Conservation (phyloP, 2,888 invertebrate species). For the Cataglyphis rosenhaueri region DNA sequence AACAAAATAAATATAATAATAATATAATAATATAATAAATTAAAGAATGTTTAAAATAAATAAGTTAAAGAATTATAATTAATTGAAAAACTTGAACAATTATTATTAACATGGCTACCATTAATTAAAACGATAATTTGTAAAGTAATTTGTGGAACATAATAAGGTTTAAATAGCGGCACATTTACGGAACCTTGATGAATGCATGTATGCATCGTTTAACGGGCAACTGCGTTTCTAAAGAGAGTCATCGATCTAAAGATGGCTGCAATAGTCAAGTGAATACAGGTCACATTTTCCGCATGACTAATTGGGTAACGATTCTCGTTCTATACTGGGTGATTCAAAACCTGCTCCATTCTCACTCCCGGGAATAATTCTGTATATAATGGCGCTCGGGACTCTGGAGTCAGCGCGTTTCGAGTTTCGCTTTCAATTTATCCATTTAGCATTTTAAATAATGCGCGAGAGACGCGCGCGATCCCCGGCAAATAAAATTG, state of each 20-base stretch:
- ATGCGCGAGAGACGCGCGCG: background rate
- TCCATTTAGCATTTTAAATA: background rate
- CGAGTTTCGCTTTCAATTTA: background rate
- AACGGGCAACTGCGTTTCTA: constrained; percentile 59
- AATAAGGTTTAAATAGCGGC: constrained; percentile 29
- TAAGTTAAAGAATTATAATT: no score
- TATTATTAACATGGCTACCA: background rate
- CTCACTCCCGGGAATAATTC: background rate
- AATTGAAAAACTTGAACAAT: background rate
- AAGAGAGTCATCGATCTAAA: constrained; percentile 67
- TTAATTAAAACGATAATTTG: constrained; percentile 20
- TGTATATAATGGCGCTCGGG: background rate
- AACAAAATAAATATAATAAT: background rate
- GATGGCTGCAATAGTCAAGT: constrained; percentile 60
- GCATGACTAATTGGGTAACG: constrained; percentile 66
- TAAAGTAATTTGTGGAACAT: background rate
- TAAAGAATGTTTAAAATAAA: no score
- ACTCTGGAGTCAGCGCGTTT: background rate
- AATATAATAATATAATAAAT: no score
- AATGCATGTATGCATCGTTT: constrained; percentile 59
- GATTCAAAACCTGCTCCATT: constrained; percentile 9
- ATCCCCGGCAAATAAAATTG: constrained; percentile 2
- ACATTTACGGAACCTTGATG: constrained; percentile 45
- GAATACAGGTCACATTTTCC: constrained; percentile 73
- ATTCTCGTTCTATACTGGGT: constrained; percentile 29